Evolutionary conservation across 2,797 vertebrate species (phyloP), one percentile per base, ranked within the genome.

Genomic region (Crax fasciolata): DNA sequence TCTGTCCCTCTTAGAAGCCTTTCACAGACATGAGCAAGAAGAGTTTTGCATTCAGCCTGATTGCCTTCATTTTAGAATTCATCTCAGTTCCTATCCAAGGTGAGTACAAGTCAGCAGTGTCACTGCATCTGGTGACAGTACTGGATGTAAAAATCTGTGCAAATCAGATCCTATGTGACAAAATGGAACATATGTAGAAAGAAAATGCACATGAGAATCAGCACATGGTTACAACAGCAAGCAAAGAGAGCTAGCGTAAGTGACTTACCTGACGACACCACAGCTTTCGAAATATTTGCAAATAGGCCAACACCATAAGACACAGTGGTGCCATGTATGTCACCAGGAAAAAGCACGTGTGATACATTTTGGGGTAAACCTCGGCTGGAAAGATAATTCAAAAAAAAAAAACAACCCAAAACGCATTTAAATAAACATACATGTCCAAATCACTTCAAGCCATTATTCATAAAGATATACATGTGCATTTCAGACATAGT

Each of bases 271-370:
- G 99, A 73, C 99, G 99, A 96, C 99, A 99, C 99, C 99, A 99
- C 35, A 99, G 98, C 96, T 99, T 99, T 78, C 99, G 98, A 95
- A 99, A 99, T 97, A 99, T 99, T 97, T 99, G 99, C 93, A 99
- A 98, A 94, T 99, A 99, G 15, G 99, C 99, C 98, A 99, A 96
- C 58, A 99, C 98, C 99, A 99, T 99, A 43, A 99, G 98, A 96
- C 99, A 99, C 44, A 99, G 88, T 0, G 99, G 99, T 17, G 99
- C 99, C 96, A 99, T 98, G 91, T 99, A 99, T 2, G 99, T 99
- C 85, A 99, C 98, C 73, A 99, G 98, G 92, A 99, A 99, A 98
- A 99, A 99, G 92, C 99, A 99, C 5, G 98, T 98, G 91, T 99
- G 99, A 85, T 99, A 99, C 74, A 99, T 98, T 96, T 99, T 99